These are phyloP conservation scores for Pomatorhinus ruficollis DNA, from an alignment of 2,113 vertebrate genomes.

Conservation along the genomic window DNA sequence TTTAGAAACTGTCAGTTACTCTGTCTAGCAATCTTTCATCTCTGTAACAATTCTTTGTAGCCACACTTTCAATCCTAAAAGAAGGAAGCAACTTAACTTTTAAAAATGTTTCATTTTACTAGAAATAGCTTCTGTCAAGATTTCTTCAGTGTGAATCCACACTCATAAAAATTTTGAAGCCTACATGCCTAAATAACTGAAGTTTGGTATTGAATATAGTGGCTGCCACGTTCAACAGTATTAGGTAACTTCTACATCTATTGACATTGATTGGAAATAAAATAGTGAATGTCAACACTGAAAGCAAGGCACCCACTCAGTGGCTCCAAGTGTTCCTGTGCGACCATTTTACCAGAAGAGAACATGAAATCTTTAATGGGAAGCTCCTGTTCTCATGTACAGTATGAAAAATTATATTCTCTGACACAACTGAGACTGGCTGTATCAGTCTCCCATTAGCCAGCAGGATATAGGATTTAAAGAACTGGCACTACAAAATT, in stretches of 20 bases:
- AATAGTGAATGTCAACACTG: not conserved
- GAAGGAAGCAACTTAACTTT: not conserved
- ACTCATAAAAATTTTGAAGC: not conserved
- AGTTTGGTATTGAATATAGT: not conserved
- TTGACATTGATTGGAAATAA: not conserved
- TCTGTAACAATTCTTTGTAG: not conserved
- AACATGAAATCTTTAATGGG: not conserved
- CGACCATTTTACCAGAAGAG: not conserved
- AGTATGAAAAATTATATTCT: not conserved
- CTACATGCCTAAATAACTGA: not conserved
- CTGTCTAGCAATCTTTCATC: not conserved
- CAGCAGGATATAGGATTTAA: not conserved
- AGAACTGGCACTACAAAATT: not conserved
- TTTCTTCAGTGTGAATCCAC: not conserved
- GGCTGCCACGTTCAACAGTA: not conserved
- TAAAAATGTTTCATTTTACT: not conserved
- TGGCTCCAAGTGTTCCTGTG: not conserved
- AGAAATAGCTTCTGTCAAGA: not conserved
- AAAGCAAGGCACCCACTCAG: not conserved
- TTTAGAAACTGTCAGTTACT: not conserved
- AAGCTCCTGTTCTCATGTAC: not conserved
- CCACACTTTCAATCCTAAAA: not conserved
- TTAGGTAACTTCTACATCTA: not conserved
- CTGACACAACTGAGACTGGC: not conserved
- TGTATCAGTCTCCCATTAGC: not conserved